Conservation (phyloP, 37 sponge, comb jelly and placozoan genomes). For the Aphrocallistes beatrix region DNA sequence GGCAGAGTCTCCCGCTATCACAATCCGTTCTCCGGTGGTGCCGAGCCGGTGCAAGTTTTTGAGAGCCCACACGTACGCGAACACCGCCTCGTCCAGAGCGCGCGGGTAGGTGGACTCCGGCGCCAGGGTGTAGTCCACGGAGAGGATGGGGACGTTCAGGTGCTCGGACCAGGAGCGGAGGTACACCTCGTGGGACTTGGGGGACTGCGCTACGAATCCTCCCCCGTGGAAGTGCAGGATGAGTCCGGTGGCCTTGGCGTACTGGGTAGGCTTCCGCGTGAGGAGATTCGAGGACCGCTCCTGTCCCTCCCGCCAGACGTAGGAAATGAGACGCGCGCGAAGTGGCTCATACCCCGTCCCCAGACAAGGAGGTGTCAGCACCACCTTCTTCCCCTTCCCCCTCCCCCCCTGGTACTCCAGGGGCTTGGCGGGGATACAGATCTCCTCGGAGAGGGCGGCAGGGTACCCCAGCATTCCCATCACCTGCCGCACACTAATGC, state of each 20-base stretch:
- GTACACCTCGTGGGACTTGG: slow-evolving; percentile 69
- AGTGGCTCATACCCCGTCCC: slow-evolving; percentile 45
- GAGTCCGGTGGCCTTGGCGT: slow-evolving; percentile 32
- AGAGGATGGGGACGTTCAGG: slow-evolving; percentile 67
- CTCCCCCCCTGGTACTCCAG: not conserved
- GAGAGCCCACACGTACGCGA: slow-evolving; percentile 80
- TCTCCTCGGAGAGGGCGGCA: not conserved
- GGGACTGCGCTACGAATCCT: slow-evolving; percentile 77
- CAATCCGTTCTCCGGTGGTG: slow-evolving; percentile 64
- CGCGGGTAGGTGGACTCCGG: slow-evolving; percentile 87
- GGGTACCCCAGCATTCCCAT: not conserved
- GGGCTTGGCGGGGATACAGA: not conserved
- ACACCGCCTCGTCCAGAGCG: slow-evolving; percentile 70
- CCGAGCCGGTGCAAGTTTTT: slow-evolving; percentile 53
- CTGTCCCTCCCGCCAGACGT: slow-evolving; percentile 48
- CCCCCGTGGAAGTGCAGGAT: slow-evolving; percentile 90
- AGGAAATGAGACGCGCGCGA: slow-evolving; percentile 32
- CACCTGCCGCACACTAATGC: slow-evolving; percentile 36
- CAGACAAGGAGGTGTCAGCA: slow-evolving; percentile 34
- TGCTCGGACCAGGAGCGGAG: slow-evolving; percentile 67
- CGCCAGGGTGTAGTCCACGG: slow-evolving; percentile 75
- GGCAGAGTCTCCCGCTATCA: slow-evolving; percentile 83
- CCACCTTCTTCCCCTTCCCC: slow-evolving; percentile 24
- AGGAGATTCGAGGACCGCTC: slow-evolving; percentile 14
- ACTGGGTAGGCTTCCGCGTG: slow-evolving; percentile 15